Evolutionary conservation across 92 coral and sea anemone species (phyloP).

Genomic region (Parazoanthus atlanticus): DNA sequence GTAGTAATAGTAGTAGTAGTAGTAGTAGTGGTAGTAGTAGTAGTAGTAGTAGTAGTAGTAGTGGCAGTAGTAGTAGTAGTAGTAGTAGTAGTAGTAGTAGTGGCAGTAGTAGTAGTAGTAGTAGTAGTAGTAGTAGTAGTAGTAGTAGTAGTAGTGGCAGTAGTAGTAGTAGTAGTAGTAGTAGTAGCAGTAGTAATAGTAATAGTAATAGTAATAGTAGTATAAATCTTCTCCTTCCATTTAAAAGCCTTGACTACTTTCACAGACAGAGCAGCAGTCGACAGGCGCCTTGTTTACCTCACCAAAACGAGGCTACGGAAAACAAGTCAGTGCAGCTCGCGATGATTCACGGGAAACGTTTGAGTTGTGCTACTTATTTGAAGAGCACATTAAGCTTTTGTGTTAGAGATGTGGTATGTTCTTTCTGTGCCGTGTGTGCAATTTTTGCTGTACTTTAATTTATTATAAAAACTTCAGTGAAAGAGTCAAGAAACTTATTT

Average conservation of each 20-base stretch:
- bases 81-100: too few species aligned
- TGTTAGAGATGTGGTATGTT: not conserved
- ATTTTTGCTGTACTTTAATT: not conserved
- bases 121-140: too few species aligned
- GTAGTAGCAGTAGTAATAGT: too few species aligned
- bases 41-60: too few species aligned
- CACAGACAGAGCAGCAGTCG: conserved; percentile 59
- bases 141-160: too few species aligned
- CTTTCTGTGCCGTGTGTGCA: not conserved
- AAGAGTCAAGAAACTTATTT: not conserved
- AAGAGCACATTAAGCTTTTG: not conserved
- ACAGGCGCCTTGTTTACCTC: conserved; percentile 53
- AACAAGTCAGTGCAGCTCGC: conserved; percentile 54
- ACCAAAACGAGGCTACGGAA: conserved; percentile 55
- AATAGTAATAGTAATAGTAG: too few species aligned
- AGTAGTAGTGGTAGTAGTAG: too few species aligned
- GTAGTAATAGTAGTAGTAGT: too few species aligned
- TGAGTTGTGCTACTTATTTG: not conserved
- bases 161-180: too few species aligned
- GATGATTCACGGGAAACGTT: conserved; percentile 30
- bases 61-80: too few species aligned
- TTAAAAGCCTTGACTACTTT: not conserved
- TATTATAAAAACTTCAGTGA: not conserved
- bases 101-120: too few species aligned
- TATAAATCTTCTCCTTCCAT: not conserved